Evolutionary conservation across 2,113 vertebrate genomes (phyloP).

Genomic region (Menidia beryllina): DNA sequence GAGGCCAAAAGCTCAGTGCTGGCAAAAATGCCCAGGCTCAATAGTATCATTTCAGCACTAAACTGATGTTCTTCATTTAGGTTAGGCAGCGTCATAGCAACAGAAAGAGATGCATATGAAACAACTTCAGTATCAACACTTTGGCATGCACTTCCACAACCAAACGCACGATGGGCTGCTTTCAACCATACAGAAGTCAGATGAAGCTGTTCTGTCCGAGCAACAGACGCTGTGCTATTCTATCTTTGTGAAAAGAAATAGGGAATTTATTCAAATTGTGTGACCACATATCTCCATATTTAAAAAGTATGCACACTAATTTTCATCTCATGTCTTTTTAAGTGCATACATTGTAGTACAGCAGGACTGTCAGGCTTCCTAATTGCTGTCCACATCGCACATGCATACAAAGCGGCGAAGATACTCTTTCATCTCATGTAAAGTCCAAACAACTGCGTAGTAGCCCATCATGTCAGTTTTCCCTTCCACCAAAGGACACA

Average conservation of each 20-base stretch:
- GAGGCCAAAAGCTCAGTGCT: constrained; percentile 63
- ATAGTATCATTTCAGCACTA: constrained; percentile 43
- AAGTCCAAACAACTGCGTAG: constrained; percentile 42
- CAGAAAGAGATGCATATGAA: constrained; percentile 51
- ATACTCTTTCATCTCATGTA: constrained; percentile 59
- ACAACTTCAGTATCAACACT: constrained; percentile 45
- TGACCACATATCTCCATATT: constrained; percentile 25
- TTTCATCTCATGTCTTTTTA: constrained; percentile 47
- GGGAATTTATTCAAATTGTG: constrained; percentile 24
- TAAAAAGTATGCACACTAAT: constrained; percentile 42
- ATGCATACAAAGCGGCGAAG: constrained; percentile 51
- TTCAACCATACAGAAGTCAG: constrained; percentile 50
- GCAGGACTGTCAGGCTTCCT: constrained; percentile 59
- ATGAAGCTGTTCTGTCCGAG: constrained; percentile 22
- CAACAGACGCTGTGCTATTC: constrained; percentile 1
- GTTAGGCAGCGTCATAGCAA: constrained; percentile 53
- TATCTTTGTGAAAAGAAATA: constrained; percentile 24
- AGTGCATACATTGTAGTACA: constrained; percentile 50
- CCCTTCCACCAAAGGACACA: constrained; percentile 33
- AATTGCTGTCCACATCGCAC: constrained; percentile 64
- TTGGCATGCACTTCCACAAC: constrained; percentile 42
- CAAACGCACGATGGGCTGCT: constrained; percentile 39
- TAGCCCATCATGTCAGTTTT: constrained; percentile 46
- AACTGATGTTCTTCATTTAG: constrained; percentile 54
- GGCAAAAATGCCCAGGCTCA: constrained; percentile 58